Conservation (phyloP, 2,888 invertebrate species). For the Sphaeridia pumilis region DNA sequence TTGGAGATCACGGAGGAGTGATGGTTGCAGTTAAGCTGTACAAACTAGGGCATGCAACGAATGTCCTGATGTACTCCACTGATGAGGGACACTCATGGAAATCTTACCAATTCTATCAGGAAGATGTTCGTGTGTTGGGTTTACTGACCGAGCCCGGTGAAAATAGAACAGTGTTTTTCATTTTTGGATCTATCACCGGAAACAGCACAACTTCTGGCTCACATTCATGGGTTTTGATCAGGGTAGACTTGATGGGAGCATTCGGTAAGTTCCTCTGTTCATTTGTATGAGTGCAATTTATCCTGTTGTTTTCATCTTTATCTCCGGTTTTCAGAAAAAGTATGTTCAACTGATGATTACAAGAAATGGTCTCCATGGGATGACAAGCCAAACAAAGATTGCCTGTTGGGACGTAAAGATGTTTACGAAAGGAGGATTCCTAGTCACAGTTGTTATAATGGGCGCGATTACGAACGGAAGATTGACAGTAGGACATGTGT, state of each 20-base stretch:
- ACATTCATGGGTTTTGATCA: slow-evolving; percentile 81
- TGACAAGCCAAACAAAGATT: slow-evolving; percentile 48
- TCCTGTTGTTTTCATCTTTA: neutral
- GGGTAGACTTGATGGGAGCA: slow-evolving; percentile 49
- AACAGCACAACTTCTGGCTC: slow-evolving; percentile 45
- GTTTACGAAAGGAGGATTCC: slow-evolving; percentile 62
- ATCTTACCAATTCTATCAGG: slow-evolving; percentile 53
- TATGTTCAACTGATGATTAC: slow-evolving; percentile 63
- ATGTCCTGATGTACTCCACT: slow-evolving; percentile 67
- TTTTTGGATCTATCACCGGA: slow-evolving; percentile 61
- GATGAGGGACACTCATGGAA: slow-evolving; percentile 78
- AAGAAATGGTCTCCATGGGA: slow-evolving; percentile 71
- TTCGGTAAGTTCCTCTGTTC: slow-evolving; percentile 42
- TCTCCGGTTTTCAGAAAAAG: slow-evolving; percentile 38
- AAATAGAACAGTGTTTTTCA: slow-evolving; percentile 78
- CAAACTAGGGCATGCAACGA: slow-evolving; percentile 62
- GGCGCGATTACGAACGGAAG: slow-evolving; percentile 58
- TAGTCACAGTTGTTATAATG: slow-evolving; percentile 69
- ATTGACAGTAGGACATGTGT: slow-evolving; percentile 59
- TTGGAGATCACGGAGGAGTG: slow-evolving; percentile 84
- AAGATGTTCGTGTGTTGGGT: slow-evolving; percentile 71
- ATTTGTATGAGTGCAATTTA: neutral
- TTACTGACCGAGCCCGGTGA: slow-evolving; percentile 90
- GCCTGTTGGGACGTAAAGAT: slow-evolving; percentile 65
- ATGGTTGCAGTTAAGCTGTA: slow-evolving; percentile 73